Evolutionary conservation across 2,797 vertebrate genomes (phyloP).

Genomic region (Muraenolepis orangiensis): DNA sequence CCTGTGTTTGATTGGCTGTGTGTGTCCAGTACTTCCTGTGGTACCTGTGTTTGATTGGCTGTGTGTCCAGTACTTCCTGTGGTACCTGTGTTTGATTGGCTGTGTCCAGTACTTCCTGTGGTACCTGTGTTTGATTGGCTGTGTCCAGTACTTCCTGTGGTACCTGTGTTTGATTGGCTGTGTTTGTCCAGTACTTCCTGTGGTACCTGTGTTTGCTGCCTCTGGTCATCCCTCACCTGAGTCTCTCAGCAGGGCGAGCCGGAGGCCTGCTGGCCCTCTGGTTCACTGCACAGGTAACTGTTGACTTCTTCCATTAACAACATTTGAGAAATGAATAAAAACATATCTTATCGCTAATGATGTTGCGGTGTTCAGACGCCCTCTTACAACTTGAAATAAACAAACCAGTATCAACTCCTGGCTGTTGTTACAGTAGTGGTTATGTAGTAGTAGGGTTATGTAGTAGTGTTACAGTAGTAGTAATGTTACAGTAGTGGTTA

Average conservation of each 20-base stretch:
- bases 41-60: too few relatives aligned
- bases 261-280: conserved; percentile 78
- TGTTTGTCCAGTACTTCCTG: conserved; percentile 78
- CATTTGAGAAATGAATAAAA: too few relatives aligned
- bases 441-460: too few relatives aligned
- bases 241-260: conserved; percentile 68
- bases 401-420: neutral
- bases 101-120: conserved; percentile 55
- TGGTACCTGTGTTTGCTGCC: conserved; percentile 89
- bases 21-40: too few relatives aligned
- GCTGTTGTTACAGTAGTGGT: neutral
- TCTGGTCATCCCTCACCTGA: conserved; percentile 79
- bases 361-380: too few relatives aligned
- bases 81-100: conserved; percentile 1
- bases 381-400: too few relatives aligned
- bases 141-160: conserved; percentile 80
- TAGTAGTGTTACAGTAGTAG: neutral
- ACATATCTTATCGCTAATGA: too few relatives aligned
- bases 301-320: neutral
- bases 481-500: neutral
- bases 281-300: conserved; percentile 83
- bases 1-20: too few relatives aligned
- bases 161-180: conserved; percentile 78
- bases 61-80: too few relatives aligned
- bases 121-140: too few relatives aligned